A percentile compares a stretch with the other conserved stretches of the same genome.
These are phyloP conservation scores for Pristionchus exspectatus DNA, from an alignment of 2,888 invertebrate species.

Conservation along the genomic window DNA sequence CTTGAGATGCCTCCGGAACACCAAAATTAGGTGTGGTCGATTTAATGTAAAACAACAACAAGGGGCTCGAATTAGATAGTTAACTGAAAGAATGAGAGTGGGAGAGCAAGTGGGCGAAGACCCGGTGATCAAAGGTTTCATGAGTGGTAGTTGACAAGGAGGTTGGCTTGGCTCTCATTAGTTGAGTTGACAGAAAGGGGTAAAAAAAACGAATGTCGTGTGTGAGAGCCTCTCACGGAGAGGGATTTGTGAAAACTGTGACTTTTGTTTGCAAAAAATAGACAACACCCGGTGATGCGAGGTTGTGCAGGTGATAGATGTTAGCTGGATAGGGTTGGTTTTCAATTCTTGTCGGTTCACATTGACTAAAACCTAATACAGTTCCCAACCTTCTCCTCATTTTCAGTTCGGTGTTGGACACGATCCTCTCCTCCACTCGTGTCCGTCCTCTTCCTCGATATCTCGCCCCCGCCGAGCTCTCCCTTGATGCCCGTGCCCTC, in stretches of 20 bases:
- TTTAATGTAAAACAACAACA: too few relatives aligned
- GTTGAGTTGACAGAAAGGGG: too few relatives aligned
- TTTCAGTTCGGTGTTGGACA: conserved; percentile 52
- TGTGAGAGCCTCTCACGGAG: too few relatives aligned
- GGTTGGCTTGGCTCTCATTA: too few relatives aligned
- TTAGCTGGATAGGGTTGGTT: background rate
- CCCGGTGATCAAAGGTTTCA: background rate
- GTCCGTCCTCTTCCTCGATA: conserved; percentile 53
- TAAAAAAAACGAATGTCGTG: too few relatives aligned
- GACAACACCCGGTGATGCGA: background rate
- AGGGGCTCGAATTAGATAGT: too few relatives aligned
- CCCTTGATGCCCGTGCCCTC: conserved; percentile 70
- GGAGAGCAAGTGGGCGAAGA: background rate
- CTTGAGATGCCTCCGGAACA: too few relatives aligned
- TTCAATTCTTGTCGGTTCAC: background rate
- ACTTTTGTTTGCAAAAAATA: background rate
- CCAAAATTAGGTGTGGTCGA: too few relatives aligned
- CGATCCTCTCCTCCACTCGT: conserved; percentile 23
- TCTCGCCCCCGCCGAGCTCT: conserved; percentile 64
- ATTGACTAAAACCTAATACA: background rate
- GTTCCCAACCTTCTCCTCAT: background rate
- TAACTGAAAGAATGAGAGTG: background rate
- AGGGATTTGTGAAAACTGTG: too few relatives aligned
- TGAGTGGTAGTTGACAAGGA: background rate
- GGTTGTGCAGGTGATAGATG: background rate